Evolutionary conservation across 2,888 invertebrate species (phyloP).

Genomic region (Mythimna loreyi): DNA sequence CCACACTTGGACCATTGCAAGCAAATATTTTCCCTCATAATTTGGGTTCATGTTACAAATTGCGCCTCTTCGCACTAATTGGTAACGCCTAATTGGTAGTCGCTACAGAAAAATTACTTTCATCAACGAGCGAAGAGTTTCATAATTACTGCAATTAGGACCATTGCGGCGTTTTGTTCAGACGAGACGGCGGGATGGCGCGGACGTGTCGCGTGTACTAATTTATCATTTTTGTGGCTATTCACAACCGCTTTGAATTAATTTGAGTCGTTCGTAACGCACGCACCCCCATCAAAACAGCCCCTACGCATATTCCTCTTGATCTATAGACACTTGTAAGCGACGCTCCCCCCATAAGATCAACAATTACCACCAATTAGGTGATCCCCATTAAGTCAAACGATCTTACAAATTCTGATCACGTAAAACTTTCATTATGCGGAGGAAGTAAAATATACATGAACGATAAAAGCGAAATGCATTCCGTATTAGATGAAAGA

Average conservation of each 20-base stretch:
- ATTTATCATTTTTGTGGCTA: constrained; percentile 78
- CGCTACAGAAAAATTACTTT: constrained; percentile 88
- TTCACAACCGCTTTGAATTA: constrained; percentile 69
- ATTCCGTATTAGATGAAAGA: constrained; percentile 57
- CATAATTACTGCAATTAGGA: constrained; percentile 88
- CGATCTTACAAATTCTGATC: constrained; percentile 44
- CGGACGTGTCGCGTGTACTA: constrained; percentile 84
- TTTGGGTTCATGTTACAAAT: constrained; percentile 83
- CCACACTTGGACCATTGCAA: constrained; percentile 45
- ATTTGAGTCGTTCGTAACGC: constrained; percentile 65
- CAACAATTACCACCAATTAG: constrained; percentile 60
- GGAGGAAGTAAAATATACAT: constrained; percentile 52
- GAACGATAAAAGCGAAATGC: constrained; percentile 59
- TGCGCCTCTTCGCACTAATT: constrained; percentile 81
- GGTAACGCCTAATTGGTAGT: constrained; percentile 87
- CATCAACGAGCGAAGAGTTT: constrained; percentile 88
- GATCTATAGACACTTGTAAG: constrained; percentile 58
- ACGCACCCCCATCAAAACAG: constrained; percentile 43
- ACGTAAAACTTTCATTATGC: constrained; percentile 58
- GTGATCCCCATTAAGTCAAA: constrained; percentile 17
- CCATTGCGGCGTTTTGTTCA: constrained; percentile 82
- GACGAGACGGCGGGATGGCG: constrained; percentile 72
- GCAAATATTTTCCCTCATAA: constrained; percentile 71
- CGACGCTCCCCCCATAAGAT: constrained; percentile 34
- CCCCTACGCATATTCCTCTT: constrained; percentile 56